Base-by-base conservation (phyloP, 2,797 vertebrate genomes). In the Eremophila alpestris region DNA sequence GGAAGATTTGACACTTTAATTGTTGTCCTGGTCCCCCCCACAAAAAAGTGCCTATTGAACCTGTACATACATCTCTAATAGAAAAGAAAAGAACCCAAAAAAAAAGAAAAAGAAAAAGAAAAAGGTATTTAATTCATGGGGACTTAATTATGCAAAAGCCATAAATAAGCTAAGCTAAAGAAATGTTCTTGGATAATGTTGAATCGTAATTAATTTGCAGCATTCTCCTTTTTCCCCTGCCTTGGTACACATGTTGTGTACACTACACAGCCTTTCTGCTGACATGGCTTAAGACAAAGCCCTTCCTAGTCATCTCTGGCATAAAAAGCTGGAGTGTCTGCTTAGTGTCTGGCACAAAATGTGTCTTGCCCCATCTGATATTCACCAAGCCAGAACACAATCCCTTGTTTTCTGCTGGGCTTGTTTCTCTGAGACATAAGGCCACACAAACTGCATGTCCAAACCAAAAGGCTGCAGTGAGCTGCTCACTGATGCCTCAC, bases 131-230 rank as follows among this genome's bases (percentile, higher is more conserved):
- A 20, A 24, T 54, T 78, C 21, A 45, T 3, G 8, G 34, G 18
- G 20, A 43, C 22, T 63, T 74, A 27, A 48, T 36, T 34, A 43
- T 15, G 5, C 22, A 16, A 77, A 90, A 77, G 6, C 5, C 9
- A 13, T 34, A 79, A 52, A 15, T 26, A 54, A 46, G 20, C 13
- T 78, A 46, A 63, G 32, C 36, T 59, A 36, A 51, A 84, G 63
- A 64, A 46, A 7, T 22, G 17, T 21, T 92, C 63, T 76, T 94
- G 48, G 32, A 84, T 73, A 16, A 80, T 19, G 12, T 4, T 81
- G 60, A 93, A 91, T 86, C 83, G 90, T 85, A 14, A 95, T 81
- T 93, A 58, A 34, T 88, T 95, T 84, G 48, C 62, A 26, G 2
- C 46, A 71, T 68, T 70, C 40, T 88, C 46, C 59, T 85, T 87